Evolutionary conservation across 2,888 invertebrate species (phyloP).

Genomic region (Phrixothrix hirtus): DNA sequence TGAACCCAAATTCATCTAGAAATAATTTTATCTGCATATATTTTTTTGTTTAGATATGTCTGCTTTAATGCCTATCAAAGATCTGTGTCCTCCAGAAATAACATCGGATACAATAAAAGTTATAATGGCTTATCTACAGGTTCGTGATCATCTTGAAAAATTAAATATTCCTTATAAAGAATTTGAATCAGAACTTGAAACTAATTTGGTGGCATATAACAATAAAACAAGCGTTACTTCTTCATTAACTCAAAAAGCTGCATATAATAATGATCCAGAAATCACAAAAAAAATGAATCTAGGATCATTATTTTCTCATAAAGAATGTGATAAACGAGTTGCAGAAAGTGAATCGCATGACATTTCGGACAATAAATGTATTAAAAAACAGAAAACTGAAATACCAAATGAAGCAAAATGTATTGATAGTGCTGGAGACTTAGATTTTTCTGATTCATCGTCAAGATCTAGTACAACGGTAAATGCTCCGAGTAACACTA

Average conservation of each 20-base stretch:
- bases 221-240: no score
- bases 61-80: constrained; percentile 44
- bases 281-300: background rate
- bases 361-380: background rate
- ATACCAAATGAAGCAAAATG: background rate
- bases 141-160: constrained; percentile 44
- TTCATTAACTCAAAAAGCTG: no score
- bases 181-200: constrained; percentile 39
- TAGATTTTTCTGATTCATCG: constrained; percentile 10
- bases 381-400: constrained; percentile 5
- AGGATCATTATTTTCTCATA: background rate
- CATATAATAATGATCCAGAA: no score
- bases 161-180: constrained; percentile 44
- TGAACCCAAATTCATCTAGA: no score
- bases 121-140: constrained; percentile 45
- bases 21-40: no score
- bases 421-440: background rate
- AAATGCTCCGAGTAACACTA: background rate
- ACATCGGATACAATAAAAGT: constrained; percentile 46
- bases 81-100: constrained; percentile 45
- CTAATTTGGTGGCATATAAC: no score
- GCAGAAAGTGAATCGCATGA: constrained; percentile 10
- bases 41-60: no score
- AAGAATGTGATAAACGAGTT: constrained; percentile 11
- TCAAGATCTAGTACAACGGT: constrained; percentile 7